Base-by-base conservation (phyloP, 2,888 invertebrate species). In the Rhorus exstirpatorius region DNA sequence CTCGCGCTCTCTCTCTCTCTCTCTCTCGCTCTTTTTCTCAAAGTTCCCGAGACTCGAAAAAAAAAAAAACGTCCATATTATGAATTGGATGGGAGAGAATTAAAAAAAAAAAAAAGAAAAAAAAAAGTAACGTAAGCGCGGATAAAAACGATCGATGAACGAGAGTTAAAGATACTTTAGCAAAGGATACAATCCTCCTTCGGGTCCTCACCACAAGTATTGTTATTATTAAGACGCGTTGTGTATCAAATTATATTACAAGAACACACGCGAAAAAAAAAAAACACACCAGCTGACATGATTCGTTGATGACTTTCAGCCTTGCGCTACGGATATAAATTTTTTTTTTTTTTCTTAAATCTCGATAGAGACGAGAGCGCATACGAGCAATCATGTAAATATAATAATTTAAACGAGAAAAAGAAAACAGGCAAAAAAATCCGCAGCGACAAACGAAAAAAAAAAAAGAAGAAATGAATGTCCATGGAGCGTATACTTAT, bases 191-290 rank as follows among this genome's bases (percentile, higher is more conserved):
- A 63, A 70, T 51, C 35, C 65, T 68, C 61, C 55, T 72, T 67
- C 63, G 61, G 55, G 51, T 46, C 67, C 72, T 78, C 72, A 70
- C 67, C 72, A 63, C 71, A 63, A 88, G 85, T 85, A 87, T 88
- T 86, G 81, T 83, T 88, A 86, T 67, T 84, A 58, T 86, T 87
- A 86, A 86, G 84, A 79, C 55, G 75, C 67, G 63, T 83, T 84
- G 79, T 63, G 72, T 78, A 81, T 81, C 78, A 77, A 74, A 78
- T 74, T 31, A 51, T 75, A 78, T 76, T 81, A 63, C 65, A 31
- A n/a, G n/a, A n/a, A n/a, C n/a, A n/a, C n/a, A n/a, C n/a, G n/a
- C n/a, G n/a, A n/a, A n/a, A n/a, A n/a, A n/a, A n/a, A n/a, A n/a
- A n/a, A n/a, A n/a, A 51, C 65, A 49, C 31, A 72, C 65, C 77